These are phyloP conservation scores for Mystacornis crossleyi DNA, from an alignment of 2,113 vertebrate genomes.

Conservation along the genomic window DNA sequence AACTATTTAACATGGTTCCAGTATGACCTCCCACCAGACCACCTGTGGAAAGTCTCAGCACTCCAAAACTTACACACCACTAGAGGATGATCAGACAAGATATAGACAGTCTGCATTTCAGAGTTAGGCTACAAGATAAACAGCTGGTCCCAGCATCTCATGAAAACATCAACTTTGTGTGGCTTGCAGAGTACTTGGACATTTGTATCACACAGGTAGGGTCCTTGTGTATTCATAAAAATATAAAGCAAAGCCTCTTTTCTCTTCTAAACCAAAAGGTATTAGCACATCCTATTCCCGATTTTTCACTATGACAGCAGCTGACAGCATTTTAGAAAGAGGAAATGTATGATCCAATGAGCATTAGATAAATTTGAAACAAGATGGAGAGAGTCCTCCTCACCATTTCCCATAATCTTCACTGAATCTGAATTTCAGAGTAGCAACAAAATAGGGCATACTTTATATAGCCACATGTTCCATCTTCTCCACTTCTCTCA, in stretches of 20 bases:
- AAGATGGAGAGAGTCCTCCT: neutral
- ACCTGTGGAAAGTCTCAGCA: neutral
- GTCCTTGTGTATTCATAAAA: neutral
- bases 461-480: slow-evolving; percentile 14
- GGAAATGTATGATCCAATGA: neutral
- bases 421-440: neutral
- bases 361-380: slow-evolving; percentile 11
- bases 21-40: neutral
- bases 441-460: neutral
- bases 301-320: neutral
- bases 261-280: neutral
- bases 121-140: neutral
- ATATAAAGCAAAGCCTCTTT: neutral
- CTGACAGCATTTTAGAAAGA: neutral
- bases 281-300: neutral
- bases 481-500: neutral
- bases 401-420: neutral
- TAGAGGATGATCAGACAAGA: neutral
- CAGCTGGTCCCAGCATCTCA: neutral
- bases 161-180: neutral
- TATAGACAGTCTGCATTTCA: neutral
- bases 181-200: neutral
- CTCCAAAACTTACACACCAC: neutral
- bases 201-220: neutral
- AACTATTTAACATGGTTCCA: neutral